Evolutionary conservation across 2,797 vertebrate species (phyloP), one percentile per base, ranked within the genome.

Genomic region (Anolis apletophallus): DNA sequence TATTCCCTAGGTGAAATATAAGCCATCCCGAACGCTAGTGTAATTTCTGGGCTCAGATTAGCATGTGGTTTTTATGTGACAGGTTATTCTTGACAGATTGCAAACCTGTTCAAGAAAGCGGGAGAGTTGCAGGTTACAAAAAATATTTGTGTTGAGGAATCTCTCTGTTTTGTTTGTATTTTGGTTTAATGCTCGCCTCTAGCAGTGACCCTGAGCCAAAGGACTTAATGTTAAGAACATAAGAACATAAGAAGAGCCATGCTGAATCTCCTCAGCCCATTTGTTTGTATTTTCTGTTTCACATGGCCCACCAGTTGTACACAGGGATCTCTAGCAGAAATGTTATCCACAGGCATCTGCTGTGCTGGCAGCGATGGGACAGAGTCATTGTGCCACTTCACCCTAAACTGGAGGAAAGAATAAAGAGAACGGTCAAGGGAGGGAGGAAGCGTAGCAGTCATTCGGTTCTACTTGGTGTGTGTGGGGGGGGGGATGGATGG

Each of bases 311-410:
- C n/a, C n/a, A n/a, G n/a, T n/a, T n/a, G n/a, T n/a, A n/a, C n/a
- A n/a, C n/a, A n/a, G n/a, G n/a, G n/a, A n/a, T n/a, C n/a, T n/a
- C n/a, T n/a, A n/a, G n/a, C n/a, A n/a, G n/a, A n/a, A n/a, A n/a
- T n/a, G n/a, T 61, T 80, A 52, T 80, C 68, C 57, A 46, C 16
- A 34, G 19, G 52, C 77, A 85, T 32, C 84, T 73, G 68, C 29
- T 54, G 23, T 80, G 23, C 13, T 73, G 68, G 69, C 85, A 86
- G 9, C 4, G 67, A 76, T 50, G 54, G n/a, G 32, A 77, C 73
- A 85, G 12, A 79, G 1, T 1, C 23, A 3, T 26, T 75, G 0
- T 52, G 23, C 26, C 36, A 1, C 32, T 80, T 54, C 55, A 0
- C 72, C 32, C 88, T 74, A 7, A 52, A 11, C 1, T 3, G 17